Evolutionary conservation across 2,888 invertebrate species (phyloP), one percentile per base, ranked within the genome.

Genomic region (Unio pictorum): DNA sequence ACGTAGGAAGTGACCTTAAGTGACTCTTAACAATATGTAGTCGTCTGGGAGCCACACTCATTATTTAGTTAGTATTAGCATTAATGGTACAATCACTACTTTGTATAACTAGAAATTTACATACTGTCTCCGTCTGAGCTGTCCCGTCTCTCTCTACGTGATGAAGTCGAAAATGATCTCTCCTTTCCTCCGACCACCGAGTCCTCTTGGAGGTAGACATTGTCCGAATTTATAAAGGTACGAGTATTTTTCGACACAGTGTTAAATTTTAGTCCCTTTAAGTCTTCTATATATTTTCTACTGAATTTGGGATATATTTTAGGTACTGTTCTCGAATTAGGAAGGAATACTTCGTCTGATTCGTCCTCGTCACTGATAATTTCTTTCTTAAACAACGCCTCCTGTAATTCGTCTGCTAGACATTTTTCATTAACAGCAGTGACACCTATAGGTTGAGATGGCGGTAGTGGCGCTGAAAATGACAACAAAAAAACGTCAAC

Each of bases 181-280:
- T 59, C 56, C 28, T 61, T 57, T 20, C 69, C 66, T 23, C 68
- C 70, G 30, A 74, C 64, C 18, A 76, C 71, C 11, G 82, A 82
- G 66, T 84, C 84, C 61, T 81, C 96, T 91, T 97, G 97, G 55
- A 97, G 92, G 91, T 96, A 93, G 61, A 79, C 73, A 72, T 81
- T 83, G 66, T 84, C 80, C 26, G 80, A 83, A 68, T 79, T 76
- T 60, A 81, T 68, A 62, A 74, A 80, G 28, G 82, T 80, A 57
- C 78, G 75, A 20, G 81, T 80, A 67, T 81, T 81, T 67, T 80
- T 78, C 61, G 84, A 81, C 62, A 81, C 79, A 74, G 80, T 75
- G 71, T 82, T 81, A 69, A 79, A 81, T 65, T 77, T 77, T 56
- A 77, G 69, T 61, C 58, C 70, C 63, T 72, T 76, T 23, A 83